phyloP scores from a whole-genome alignment of 2,888 invertebrate species.

The Netelia inedita region DNA sequence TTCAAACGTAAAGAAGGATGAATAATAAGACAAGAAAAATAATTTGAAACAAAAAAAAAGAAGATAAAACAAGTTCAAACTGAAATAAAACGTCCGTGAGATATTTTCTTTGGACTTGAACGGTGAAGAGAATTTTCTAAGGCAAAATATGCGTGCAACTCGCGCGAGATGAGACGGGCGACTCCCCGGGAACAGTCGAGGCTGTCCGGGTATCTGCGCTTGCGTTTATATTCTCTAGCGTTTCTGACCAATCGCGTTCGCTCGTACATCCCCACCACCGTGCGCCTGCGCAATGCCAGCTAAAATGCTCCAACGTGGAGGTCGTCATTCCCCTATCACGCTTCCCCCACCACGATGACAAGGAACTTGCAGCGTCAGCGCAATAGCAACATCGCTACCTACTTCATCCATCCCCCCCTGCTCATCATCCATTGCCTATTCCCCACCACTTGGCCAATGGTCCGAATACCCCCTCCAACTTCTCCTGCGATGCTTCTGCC shows the following conservation, averaged over 20 bases:
- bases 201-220: constrained; percentile 77
- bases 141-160: constrained; percentile 80
- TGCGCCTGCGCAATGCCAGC: background rate
- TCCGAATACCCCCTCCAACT: constrained; percentile 35
- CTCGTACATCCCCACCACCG: constrained; percentile 60
- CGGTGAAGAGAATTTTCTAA: constrained; percentile 46
- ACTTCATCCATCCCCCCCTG: background rate
- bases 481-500: constrained; percentile 29
- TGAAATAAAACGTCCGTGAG: constrained; percentile 16
- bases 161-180: constrained; percentile 83
- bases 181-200: constrained; percentile 80
- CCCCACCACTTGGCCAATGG: constrained; percentile 37
- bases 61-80: background rate
- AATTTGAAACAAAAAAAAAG: background rate
- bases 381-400: constrained; percentile 4
- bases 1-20: no score
- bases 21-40: background rate
- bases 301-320: background rate
- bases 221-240: constrained; percentile 73
- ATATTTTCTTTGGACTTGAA: constrained; percentile 25
- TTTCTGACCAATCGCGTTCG: constrained; percentile 70
- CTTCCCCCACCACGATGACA: constrained; percentile 23
- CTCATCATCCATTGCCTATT: constrained; percentile 2
- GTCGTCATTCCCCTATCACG: constrained; percentile 30
- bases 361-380: constrained; percentile 31